Percentiles rank a stretch among this genome's conserved stretches.
Evolutionary conservation across 2,113 vertebrate genomes (phyloP).

Genomic region (Phainopepla nitens): DNA sequence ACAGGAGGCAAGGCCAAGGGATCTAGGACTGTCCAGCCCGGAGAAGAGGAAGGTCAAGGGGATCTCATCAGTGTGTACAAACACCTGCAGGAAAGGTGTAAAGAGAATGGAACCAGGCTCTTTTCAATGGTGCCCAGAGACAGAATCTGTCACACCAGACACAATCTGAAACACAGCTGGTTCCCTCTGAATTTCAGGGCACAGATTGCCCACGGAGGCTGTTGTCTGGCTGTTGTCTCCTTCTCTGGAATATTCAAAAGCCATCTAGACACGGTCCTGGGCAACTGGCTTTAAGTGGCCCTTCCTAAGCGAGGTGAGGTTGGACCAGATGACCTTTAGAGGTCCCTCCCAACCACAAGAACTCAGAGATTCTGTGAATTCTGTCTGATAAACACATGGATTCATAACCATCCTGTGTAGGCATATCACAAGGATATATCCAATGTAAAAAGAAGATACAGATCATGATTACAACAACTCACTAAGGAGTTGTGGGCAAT

Average conservation of each 20-base stretch:
- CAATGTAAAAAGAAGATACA: not conserved
- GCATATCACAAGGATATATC: not conserved
- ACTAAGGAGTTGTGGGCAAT: not conserved
- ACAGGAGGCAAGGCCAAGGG: not conserved
- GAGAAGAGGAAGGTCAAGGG: not conserved
- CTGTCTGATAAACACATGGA: not conserved
- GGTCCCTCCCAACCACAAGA: not conserved
- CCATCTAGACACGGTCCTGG: not conserved
- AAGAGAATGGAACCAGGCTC: not conserved
- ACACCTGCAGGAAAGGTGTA: not conserved
- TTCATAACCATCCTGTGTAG: not conserved
- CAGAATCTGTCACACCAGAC: fast-evolving
- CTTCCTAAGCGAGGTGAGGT: not conserved
- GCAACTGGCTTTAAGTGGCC: not conserved
- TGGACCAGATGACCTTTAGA: not conserved
- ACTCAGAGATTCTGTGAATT: not conserved
- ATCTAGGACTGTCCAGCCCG: not conserved
- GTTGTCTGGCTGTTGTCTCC: not conserved
- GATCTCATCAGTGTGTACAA: not conserved
- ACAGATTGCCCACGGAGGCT: not conserved
- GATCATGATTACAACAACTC: not conserved
- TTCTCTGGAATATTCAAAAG: not conserved
- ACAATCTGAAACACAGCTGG: not conserved
- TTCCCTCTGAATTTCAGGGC: not conserved
- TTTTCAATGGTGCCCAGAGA: not conserved